These are phyloP conservation scores for Hydriomena furcata DNA, from an alignment of 2,888 invertebrate genomes.

Conservation along the genomic window DNA sequence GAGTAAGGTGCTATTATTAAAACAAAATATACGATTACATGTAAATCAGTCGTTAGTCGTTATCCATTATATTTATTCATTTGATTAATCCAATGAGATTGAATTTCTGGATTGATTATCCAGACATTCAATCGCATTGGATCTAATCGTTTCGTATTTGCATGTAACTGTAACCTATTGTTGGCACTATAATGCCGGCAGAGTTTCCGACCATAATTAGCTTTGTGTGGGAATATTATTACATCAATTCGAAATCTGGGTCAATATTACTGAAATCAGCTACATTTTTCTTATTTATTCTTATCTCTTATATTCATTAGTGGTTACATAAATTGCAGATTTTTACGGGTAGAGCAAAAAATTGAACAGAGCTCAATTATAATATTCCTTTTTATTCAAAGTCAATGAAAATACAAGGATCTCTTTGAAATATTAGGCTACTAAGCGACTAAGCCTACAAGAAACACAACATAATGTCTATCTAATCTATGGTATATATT, in stretches of 20 bases:
- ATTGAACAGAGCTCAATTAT: not conserved
- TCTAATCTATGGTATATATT: no score
- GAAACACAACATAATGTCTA: not conserved
- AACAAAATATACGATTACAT: no score
- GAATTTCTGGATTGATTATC: no score
- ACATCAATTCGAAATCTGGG: slow-evolving; percentile 3
- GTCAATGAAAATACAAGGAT: no score
- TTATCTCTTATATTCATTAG: not conserved
- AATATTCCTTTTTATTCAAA: no score
- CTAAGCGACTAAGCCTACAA: no score
- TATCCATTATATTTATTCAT: slow-evolving; percentile 52
- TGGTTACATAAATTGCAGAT: no score
- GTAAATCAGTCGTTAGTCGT: no score
- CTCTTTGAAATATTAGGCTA: no score
- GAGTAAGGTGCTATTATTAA: no score
- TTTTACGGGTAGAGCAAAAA: no score
- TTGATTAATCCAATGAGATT: no score
- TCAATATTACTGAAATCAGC: not conserved
- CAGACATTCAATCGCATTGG: slow-evolving; percentile 44
- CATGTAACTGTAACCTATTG: slow-evolving; percentile 34
- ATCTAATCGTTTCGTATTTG: slow-evolving; percentile 45
- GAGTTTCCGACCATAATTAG: slow-evolving; percentile 17
- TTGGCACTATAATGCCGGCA: slow-evolving; percentile 16
- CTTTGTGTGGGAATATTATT: slow-evolving; percentile 6
- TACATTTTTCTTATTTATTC: slow-evolving; percentile 1